Conservation (phyloP, 2,888 invertebrate genomes). For the Hydropsyche betteni region DNA sequence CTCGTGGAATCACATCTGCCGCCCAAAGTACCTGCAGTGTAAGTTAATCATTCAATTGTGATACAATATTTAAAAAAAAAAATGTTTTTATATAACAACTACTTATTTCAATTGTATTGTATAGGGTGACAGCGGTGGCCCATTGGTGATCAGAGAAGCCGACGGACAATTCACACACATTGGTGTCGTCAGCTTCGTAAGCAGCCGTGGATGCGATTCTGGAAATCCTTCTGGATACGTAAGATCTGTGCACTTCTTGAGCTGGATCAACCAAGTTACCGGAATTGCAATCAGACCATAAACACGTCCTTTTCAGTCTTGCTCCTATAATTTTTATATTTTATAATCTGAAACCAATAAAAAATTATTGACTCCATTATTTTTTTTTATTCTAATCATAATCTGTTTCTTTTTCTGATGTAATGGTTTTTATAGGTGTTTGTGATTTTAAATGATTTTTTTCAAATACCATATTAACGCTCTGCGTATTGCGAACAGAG, state of each 20-base stretch:
- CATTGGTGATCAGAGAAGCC: conserved; percentile 42
- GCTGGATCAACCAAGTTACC: conserved; percentile 41
- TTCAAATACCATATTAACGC: too few relatives aligned
- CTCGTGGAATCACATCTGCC: conserved; percentile 59
- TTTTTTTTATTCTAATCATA: too few relatives aligned
- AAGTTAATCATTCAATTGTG: conserved; percentile 18
- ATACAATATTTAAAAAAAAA: background rate
- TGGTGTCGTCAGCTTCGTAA: conserved; percentile 47
- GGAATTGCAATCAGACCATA: conserved; percentile 33
- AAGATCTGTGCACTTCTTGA: conserved; percentile 40
- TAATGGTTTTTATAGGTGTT: too few relatives aligned
- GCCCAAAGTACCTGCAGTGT: conserved; percentile 55
- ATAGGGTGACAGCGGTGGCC: conserved; percentile 50
- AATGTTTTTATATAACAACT: background rate
- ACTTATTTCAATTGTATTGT: background rate
- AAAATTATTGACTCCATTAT: too few relatives aligned
- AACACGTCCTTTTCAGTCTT: background rate
- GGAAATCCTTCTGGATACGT: conserved; percentile 44
- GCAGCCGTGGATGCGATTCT: conserved; percentile 38
- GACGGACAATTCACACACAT: conserved; percentile 39
- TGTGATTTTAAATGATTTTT: too few relatives aligned
- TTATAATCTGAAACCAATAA: too few relatives aligned
- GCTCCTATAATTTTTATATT: too few relatives aligned
- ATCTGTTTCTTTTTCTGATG: too few relatives aligned
- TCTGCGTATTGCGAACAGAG: too few relatives aligned